A percentile compares a stretch with the other conserved stretches of the same genome.
Conservation (phyloP, 2,797 vertebrate species). For the Sebastes diaconus region DNA sequence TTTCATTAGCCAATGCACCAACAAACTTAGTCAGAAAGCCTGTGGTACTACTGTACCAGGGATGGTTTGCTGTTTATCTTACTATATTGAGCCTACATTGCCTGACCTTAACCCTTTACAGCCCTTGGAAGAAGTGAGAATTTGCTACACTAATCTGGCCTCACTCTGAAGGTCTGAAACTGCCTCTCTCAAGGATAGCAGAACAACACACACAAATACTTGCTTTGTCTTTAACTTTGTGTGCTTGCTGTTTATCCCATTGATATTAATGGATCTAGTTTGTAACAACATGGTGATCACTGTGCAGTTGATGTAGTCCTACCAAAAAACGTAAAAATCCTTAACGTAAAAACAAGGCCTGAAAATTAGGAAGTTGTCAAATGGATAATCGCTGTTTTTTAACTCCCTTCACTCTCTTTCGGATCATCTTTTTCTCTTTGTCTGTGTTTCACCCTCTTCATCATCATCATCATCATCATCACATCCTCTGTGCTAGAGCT, state of each 20-base stretch:
- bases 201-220: background rate
- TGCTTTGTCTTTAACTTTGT: background rate
- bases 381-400: background rate
- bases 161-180: background rate
- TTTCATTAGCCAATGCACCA: slow-evolving; percentile 5
- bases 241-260: background rate
- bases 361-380: background rate
- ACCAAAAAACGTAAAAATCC: background rate
- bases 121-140: background rate
- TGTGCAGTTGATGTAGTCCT: background rate
- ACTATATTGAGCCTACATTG: background rate
- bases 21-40: background rate
- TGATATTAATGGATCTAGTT: background rate
- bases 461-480: background rate
- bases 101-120: background rate
- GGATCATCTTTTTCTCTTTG: background rate
- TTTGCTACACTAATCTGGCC: background rate
- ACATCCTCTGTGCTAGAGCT: too few relatives aligned
- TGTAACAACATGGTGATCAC: background rate
- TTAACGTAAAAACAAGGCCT: background rate
- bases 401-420: background rate
- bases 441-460: background rate
- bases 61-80: background rate
- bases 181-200: background rate
- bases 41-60: background rate